A percentile compares a stretch with the other conserved stretches of the same genome.
phyloP scores from a whole-genome alignment of 2,797 vertebrate species.

The Sebastes iracundus region DNA sequence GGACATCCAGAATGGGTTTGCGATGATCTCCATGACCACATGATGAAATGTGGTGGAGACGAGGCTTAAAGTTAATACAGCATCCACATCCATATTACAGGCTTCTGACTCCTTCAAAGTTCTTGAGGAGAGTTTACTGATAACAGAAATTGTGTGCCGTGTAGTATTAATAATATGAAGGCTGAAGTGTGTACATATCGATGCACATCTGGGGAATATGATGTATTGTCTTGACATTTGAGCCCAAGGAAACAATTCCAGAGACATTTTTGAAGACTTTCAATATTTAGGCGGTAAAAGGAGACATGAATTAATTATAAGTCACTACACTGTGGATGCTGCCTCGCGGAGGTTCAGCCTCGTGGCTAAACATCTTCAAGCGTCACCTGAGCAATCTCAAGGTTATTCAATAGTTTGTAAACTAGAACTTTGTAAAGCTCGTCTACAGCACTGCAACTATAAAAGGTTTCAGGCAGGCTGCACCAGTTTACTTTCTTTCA shows the following conservation, averaged over 20 bases:
- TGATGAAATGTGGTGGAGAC: neutral
- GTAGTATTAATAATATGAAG: neutral
- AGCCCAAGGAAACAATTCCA: neutral
- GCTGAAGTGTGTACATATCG: neutral
- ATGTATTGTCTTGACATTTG: neutral
- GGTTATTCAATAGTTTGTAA: neutral
- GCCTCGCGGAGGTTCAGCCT: neutral
- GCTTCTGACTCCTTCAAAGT: neutral
- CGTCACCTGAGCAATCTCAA: neutral
- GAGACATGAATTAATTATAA: slow-evolving; percentile 1
- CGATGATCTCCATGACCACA: neutral
- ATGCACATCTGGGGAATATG: neutral
- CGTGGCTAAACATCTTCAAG: neutral
- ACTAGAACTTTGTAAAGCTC: neutral
- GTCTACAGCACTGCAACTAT: neutral
- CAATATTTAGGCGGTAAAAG: neutral
- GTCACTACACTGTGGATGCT: neutral
- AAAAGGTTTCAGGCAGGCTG: neutral
- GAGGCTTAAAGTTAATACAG: neutral
- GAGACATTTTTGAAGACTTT: neutral
- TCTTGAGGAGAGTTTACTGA: neutral
- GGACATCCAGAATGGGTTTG: neutral
- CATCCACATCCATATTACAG: neutral
- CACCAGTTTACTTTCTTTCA: neutral
- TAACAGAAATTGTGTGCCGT: neutral